These are phyloP conservation scores for Eremobia ochroleuca DNA, from an alignment of 2,888 invertebrate genomes.

Conservation along the genomic window DNA sequence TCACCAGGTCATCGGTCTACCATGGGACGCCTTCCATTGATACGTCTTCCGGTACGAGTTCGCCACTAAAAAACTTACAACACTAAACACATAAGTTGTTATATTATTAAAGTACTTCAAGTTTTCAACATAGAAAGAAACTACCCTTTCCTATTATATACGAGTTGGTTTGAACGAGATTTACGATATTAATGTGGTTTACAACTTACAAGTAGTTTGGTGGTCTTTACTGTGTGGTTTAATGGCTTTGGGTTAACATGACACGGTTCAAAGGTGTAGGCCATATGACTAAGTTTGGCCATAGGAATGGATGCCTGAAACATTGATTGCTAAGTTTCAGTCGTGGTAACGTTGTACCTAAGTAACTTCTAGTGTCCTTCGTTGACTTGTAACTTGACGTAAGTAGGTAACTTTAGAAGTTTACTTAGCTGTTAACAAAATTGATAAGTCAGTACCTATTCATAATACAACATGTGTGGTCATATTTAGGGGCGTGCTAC, in stretches of 20 bases:
- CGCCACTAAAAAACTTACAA: no score
- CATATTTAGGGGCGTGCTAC: no score
- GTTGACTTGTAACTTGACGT: background rate
- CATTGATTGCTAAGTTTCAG: slow-evolving; percentile 52
- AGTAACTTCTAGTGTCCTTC: slow-evolving; percentile 18
- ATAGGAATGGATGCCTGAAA: slow-evolving; percentile 29
- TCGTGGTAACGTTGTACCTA: slow-evolving; percentile 7
- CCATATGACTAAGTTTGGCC: slow-evolving; percentile 14
- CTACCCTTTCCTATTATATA: no score
- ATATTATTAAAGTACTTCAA: no score
- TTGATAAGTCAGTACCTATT: background rate
- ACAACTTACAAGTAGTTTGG: slow-evolving; percentile 23
- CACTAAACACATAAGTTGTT: no score
- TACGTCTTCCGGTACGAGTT: no score
- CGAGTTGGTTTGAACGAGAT: slow-evolving; percentile 4
- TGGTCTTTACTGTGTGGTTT: slow-evolving; percentile 24
- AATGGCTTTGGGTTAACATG: slow-evolving; percentile 45
- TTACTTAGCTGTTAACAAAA: background rate
- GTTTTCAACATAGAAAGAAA: no score
- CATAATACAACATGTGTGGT: background rate
- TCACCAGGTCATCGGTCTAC: no score
- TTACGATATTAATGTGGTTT: slow-evolving; percentile 20
- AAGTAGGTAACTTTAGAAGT: background rate
- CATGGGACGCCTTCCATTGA: no score
- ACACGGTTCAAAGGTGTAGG: slow-evolving; percentile 34